These are phyloP conservation scores for Astur gentilis DNA, from an alignment of 2,113 vertebrate genomes.

Conservation along the genomic window DNA sequence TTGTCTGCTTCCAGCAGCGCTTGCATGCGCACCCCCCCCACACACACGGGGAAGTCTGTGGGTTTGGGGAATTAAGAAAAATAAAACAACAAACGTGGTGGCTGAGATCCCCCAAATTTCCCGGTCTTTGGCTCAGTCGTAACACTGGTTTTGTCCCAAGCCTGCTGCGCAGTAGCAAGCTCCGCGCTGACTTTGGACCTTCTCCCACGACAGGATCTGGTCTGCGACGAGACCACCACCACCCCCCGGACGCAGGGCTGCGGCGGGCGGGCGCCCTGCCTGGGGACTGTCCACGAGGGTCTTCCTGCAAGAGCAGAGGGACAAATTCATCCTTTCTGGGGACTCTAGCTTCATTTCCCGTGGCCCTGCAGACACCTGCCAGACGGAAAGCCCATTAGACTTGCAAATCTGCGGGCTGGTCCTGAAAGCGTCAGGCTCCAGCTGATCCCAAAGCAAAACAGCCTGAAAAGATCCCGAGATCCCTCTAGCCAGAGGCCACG, in stretches of 20 bases:
- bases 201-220: neutral
- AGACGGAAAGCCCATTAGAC: neutral
- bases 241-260: neutral
- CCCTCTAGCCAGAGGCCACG: neutral
- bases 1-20: neutral
- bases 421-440: neutral
- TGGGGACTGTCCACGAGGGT: neutral
- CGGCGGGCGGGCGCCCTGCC: neutral
- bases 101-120: neutral
- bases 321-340: neutral
- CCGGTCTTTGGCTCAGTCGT: fast-evolving
- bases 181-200: neutral
- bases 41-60: fast-evolving
- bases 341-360: fast-evolving
- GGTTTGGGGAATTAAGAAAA: neutral
- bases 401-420: neutral
- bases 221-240: fast-evolving
- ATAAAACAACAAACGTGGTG: fast-evolving
- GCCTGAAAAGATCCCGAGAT: neutral
- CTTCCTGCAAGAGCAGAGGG: neutral
- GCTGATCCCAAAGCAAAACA: neutral
- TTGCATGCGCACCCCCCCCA: fast-evolving
- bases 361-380: neutral
- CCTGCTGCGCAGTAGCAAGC: neutral
- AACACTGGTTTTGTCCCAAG: neutral